Conservation (phyloP, 2,888 invertebrate genomes). For the Acleris emargana region DNA sequence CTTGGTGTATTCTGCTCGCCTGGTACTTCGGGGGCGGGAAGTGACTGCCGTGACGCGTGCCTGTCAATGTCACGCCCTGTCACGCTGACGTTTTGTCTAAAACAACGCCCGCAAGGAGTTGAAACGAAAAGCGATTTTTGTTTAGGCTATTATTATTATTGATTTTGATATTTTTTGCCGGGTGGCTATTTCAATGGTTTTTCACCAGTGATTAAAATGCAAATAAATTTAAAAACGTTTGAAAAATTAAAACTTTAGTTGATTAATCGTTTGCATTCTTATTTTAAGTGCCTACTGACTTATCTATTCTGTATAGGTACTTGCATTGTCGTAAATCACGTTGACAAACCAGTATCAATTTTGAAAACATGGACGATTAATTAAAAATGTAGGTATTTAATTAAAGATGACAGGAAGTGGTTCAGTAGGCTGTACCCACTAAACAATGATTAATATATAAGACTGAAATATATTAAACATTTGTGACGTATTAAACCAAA, state of each 20-base stretch:
- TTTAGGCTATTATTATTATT: not conserved
- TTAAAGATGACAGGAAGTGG: no score
- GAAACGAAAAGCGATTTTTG: not conserved
- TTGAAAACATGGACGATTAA: no score
- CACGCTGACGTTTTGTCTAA: slow-evolving; percentile 49
- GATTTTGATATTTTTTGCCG: not conserved
- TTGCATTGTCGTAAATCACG: no score
- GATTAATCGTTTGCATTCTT: no score
- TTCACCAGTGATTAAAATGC: not conserved
- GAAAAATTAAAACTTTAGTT: not conserved
- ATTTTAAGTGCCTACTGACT: no score
- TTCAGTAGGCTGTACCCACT: not conserved
- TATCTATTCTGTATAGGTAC: no score
- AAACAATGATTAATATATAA: not conserved
- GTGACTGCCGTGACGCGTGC: slow-evolving; percentile 74
- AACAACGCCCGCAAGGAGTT: slow-evolving; percentile 9
- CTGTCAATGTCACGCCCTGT: slow-evolving; percentile 66
- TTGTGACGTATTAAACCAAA: no score
- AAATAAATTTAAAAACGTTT: not conserved
- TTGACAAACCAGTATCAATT: no score
- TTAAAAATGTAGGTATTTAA: no score
- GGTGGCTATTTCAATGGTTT: not conserved
- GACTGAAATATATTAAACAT: no score
- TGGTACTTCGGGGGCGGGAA: slow-evolving; percentile 68
- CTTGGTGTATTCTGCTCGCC: slow-evolving; percentile 60